Evolutionary conservation across 2,113 vertebrate species (phyloP), one percentile per base, ranked within the genome.

Genomic region (Caretta caretta): DNA sequence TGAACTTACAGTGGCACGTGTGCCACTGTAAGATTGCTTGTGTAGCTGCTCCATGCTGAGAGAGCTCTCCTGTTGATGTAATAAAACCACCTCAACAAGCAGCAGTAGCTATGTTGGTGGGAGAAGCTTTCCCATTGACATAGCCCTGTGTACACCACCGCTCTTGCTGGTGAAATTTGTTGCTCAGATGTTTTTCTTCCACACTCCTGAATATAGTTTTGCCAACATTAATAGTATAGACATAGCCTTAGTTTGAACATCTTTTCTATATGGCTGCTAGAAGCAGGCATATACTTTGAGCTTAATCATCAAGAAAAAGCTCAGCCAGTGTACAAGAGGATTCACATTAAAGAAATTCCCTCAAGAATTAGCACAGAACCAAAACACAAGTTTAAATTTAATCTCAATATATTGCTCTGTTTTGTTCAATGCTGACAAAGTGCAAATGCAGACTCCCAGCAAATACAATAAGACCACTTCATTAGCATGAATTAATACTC

Each of bases 291-390:
- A 17, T 38, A 22, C 8, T n/a, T 31, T 13, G 2, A 4, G 35
- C 65, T 4, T 69, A 69, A 42, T 10, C n/a, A 1, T 1, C 38
- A 6, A 78, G 92, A 53, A 75, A 48, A 46, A 10, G 0, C 83
- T 35, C 0, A 1, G 5, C 1, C 31, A 4, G 14, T 27, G 4
- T 0, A 57, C 0, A 1, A 1, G 0, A 22, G 1, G 14, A 85
- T 81, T 78, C 80, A 53, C 35, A 50, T 0, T 7, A 42, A 20
- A 54, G 62, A 79, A 2, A 42, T 13, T n/a, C 51, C 31, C 35
- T n/a, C 51, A 29, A 59, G 81, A 20, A 16, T 49, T 48, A 35
- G 24, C 3, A 4, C 0, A 42, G 83, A 54, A 54, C 0, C 76
- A 29, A 19, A 17, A 69, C 35, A n/a, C 13, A 9, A 8, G 31